Evolutionary conservation across 2,888 invertebrate genomes (phyloP).

Genomic region (Cynaeus angustus): DNA sequence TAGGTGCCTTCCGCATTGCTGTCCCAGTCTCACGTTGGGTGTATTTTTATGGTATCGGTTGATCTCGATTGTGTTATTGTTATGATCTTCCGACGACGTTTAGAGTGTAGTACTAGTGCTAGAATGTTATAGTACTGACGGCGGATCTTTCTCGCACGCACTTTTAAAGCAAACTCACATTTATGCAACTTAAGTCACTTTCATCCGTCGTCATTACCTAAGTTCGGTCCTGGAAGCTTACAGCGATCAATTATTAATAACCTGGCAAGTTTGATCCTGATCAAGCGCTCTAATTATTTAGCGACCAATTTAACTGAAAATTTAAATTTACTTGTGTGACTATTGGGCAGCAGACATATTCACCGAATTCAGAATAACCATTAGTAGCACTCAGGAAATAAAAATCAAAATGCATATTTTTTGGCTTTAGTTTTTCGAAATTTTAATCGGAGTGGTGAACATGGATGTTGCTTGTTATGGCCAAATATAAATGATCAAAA

Average conservation of each 20-base stretch:
- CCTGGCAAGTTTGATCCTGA: constrained; percentile 28
- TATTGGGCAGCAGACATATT: constrained; percentile 30
- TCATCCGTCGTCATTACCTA: constrained; percentile 45
- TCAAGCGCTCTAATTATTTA: constrained; percentile 40
- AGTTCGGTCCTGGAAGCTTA: constrained; percentile 32
- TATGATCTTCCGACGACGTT: constrained; percentile 51
- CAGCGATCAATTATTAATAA: constrained; percentile 19
- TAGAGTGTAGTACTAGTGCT: constrained; percentile 32
- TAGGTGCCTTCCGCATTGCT: constrained; percentile 37
- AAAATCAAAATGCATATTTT: constrained; percentile 34
- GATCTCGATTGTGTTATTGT: constrained; percentile 49
- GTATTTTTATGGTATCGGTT: constrained; percentile 46
- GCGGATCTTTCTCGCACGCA: constrained; percentile 41
- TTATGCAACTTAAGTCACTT: constrained; percentile 41
- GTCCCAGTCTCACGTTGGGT: constrained; percentile 36
- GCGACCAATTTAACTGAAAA: constrained; percentile 44
- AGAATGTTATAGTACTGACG: constrained; percentile 46
- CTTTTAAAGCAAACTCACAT: constrained; percentile 25
- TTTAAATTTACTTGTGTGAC: constrained; percentile 26
- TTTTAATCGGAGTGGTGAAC: constrained; percentile 15
- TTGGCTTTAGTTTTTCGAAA: constrained; percentile 19
- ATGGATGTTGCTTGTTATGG: constrained; percentile 36
- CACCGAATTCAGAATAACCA: constrained; percentile 9
- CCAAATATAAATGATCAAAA: constrained; percentile 42
- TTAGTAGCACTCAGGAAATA: constrained; percentile 31